Base-by-base conservation (phyloP, 1,140 invertebrate species). In the Brachionus angularis region DNA sequence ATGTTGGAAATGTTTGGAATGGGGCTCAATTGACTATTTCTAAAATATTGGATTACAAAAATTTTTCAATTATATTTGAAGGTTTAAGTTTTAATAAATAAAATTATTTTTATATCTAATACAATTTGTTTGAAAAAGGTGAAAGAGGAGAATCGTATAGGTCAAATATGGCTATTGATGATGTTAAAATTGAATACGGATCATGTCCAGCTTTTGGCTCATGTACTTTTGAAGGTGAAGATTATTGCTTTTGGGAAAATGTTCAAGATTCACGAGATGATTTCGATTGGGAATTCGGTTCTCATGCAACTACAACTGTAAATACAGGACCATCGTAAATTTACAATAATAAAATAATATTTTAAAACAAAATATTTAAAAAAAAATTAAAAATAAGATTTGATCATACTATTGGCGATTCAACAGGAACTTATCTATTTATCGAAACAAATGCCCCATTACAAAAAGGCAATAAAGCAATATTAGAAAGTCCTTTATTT, bases 231-330 rank as follows among this genome's bases (percentile, higher is more conserved):
- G 79, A 79, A 70, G 46, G 76, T 72, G 2, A 70, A 23, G 83
- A 85, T 75, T 75, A 89, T 0, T 90, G 89, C 74, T 72, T 62
- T 34, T 79, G 74, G 10, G 29, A 12, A 3, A 74, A 75, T 69
- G 69, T 73, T 16, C 25, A 44, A 10, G 73, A 71, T 14, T 77
- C 78, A 50, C 69, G 58, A 7, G 78, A 79, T 61, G 47, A 77
- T 34, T 79, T 79, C 76, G 77, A 79, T 72, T 79, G 78, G 78
- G 67, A 76, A 8, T 73, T 77, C 42, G 75, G 76, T 8, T 74
- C 55, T 39, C 72, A 75, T 18, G 14, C 25, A 25, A 78, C 77
- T 14, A n/a, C 33, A 10, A 74, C 74, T 16, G 16, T 21, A 16
- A 73, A 72, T 29, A 78, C 78, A 34, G 78, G 78, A 62, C 79